Conservation (phyloP, 2,113 vertebrate species). For the Coptodon rendalli region DNA sequence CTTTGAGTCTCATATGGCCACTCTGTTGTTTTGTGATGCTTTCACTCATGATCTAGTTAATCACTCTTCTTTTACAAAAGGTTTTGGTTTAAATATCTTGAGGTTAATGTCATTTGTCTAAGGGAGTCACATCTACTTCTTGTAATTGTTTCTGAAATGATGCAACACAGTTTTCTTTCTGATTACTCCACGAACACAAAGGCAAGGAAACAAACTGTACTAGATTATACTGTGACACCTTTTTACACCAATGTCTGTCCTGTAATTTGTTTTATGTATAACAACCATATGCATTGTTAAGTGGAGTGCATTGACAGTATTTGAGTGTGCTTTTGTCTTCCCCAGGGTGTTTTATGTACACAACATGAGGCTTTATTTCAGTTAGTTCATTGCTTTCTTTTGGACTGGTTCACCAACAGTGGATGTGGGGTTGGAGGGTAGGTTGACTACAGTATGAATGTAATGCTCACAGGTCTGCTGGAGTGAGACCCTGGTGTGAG, state of each 20-base stretch:
- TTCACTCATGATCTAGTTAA: constrained; percentile 13
- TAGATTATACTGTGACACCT: background rate
- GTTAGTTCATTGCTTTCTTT: background rate
- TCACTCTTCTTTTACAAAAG: background rate
- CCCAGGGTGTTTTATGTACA: background rate
- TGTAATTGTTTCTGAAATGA: background rate
- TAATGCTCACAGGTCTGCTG: constrained; percentile 40
- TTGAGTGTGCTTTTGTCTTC: background rate
- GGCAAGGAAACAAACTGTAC: background rate
- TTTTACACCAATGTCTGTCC: background rate
- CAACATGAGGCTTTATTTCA: constrained; percentile 13
- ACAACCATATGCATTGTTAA: background rate
- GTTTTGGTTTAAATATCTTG: background rate
- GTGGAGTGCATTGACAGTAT: background rate
- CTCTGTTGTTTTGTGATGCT: background rate
- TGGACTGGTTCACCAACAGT: background rate
- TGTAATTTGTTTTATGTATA: background rate
- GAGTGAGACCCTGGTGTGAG: constrained; percentile 52
- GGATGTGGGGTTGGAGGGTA: background rate
- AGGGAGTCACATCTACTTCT: background rate
- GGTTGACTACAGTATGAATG: background rate
- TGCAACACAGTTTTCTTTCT: background rate
- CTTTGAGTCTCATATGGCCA: background rate
- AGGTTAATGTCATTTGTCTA: background rate
- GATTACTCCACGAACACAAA: background rate